Percentiles rank a stretch among this genome's conserved stretches.
Evolutionary conservation across 1,140 invertebrate species (phyloP).

Genomic region (Paracyclopina nana): DNA sequence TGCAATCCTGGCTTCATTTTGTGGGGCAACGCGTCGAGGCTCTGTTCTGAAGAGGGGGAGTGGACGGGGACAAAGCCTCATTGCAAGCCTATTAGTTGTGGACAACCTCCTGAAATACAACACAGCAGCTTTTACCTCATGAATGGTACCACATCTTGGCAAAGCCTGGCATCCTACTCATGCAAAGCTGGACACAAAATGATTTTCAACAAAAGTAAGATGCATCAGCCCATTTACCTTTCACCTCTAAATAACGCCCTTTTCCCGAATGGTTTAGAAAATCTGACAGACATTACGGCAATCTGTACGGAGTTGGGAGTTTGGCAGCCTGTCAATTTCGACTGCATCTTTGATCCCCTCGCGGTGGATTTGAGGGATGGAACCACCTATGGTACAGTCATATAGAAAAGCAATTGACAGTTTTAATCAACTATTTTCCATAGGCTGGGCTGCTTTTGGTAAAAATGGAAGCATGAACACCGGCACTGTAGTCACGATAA

Average conservation of each 20-base stretch:
- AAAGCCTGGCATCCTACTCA: slow-evolving; percentile 4
- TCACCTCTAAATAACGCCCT: neutral
- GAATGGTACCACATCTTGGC: slow-evolving; percentile 4
- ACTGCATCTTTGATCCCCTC: neutral
- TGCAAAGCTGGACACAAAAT: neutral
- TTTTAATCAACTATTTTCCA: neutral
- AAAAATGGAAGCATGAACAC: neutral
- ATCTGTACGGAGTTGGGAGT: neutral
- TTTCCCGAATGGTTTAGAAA: neutral
- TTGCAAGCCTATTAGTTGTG: slow-evolving; percentile 2
- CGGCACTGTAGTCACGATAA: neutral
- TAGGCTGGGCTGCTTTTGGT: neutral
- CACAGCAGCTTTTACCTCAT: neutral
- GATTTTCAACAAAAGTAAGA: no score
- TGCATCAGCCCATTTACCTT: neutral
- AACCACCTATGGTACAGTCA: no score
- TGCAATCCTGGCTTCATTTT: slow-evolving; percentile 22
- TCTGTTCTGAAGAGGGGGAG: neutral
- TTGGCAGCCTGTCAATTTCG: neutral
- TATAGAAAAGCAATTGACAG: neutral
- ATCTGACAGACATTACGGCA: neutral
- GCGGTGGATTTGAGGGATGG: neutral
- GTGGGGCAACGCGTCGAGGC: slow-evolving; percentile 18
- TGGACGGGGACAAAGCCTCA: neutral
- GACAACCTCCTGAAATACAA: neutral